phyloP scores from a whole-genome alignment of 2,888 invertebrate species.

The Exephanes ischioxanthus region DNA sequence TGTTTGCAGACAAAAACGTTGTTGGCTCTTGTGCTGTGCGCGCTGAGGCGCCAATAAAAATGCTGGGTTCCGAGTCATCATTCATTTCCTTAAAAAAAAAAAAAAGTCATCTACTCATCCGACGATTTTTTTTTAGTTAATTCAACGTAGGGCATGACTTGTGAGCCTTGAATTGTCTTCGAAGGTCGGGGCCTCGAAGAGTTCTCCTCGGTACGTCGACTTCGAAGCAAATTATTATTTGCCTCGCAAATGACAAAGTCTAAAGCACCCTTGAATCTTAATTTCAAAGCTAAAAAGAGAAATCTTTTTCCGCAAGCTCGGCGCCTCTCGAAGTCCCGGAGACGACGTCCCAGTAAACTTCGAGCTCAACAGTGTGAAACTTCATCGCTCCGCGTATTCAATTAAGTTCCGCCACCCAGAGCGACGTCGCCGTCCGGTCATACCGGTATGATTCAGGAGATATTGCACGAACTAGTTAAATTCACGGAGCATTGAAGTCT shows the following conservation, averaged over 20 bases:
- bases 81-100: no score
- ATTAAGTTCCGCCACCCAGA: neutral
- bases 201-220: neutral
- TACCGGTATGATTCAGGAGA: slow-evolving; percentile 34
- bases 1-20: no score
- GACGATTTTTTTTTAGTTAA: no score
- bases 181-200: neutral
- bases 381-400: neutral
- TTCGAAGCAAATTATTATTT: neutral
- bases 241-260: neutral
- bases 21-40: no score
- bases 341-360: neutral
- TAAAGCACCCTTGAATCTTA: neutral
- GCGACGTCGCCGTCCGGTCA: neutral
- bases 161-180: neutral
- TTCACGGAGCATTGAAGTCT: slow-evolving; percentile 54
- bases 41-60: no score
- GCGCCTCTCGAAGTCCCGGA: neutral
- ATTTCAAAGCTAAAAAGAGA: no score
- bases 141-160: neutral
- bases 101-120: no score
- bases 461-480: slow-evolving; percentile 47
- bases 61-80: no score
- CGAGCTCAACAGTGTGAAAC: neutral
- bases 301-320: neutral